Evolutionary conservation across 2,888 invertebrate genomes (phyloP).

Genomic region (Schizotus pectinicornis): DNA sequence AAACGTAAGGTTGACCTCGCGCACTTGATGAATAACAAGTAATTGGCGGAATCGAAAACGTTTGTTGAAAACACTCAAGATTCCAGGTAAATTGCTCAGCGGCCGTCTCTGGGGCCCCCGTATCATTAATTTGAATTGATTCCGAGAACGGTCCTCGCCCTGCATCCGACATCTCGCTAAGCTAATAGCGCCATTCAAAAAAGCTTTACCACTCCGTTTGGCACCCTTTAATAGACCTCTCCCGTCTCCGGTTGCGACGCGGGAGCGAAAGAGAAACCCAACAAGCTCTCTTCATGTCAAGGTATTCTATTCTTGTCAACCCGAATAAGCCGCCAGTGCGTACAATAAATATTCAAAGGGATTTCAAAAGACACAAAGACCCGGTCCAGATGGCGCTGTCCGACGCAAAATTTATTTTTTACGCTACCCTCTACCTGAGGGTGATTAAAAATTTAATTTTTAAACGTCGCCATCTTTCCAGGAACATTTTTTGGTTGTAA

Average conservation of each 20-base stretch:
- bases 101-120: too few relatives aligned
- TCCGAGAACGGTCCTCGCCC: not conserved
- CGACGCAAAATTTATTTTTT: slow-evolving; percentile 36
- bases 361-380: slow-evolving; percentile 35
- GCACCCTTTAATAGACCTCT: slow-evolving; percentile 19
- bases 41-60: too few relatives aligned
- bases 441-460: slow-evolving; percentile 12
- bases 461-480: not conserved
- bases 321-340: slow-evolving; percentile 33
- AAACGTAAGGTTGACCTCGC: too few relatives aligned
- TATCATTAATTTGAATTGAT: slow-evolving; percentile 3
- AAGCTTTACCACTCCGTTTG: slow-evolving; percentile 22
- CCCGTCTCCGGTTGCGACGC: not conserved
- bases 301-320: slow-evolving; percentile 36
- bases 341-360: slow-evolving; percentile 44
- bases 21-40: too few relatives aligned
- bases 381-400: slow-evolving; percentile 31
- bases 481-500: too few relatives aligned
- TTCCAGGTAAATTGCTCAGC: too few relatives aligned
- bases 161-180: slow-evolving; percentile 16
- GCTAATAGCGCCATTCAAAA: slow-evolving; percentile 20
- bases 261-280: slow-evolving; percentile 8
- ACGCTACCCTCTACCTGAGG: slow-evolving; percentile 17
- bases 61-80: too few relatives aligned
- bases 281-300: slow-evolving; percentile 30